phyloP scores from a whole-genome alignment of 2,888 invertebrate genomes.

The Uropetala carovei region DNA sequence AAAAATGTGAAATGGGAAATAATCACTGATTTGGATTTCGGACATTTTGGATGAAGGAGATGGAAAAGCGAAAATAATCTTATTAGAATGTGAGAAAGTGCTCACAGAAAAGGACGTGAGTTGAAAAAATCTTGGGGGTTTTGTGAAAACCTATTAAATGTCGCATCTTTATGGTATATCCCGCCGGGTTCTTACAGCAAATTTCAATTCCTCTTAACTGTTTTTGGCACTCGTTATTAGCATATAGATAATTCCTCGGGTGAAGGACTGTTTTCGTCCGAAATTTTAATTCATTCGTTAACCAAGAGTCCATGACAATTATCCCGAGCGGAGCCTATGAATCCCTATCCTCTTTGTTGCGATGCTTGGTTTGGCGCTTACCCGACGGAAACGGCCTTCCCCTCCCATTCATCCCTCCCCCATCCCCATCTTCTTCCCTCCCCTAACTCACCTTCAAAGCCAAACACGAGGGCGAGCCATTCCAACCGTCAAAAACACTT shows the following conservation, averaged over 20 bases:
- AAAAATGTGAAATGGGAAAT: too few relatives aligned
- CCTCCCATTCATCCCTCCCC: too few relatives aligned
- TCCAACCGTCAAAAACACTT: neutral
- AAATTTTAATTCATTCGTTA: conserved; percentile 11
- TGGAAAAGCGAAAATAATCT: too few relatives aligned
- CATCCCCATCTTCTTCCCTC: neutral
- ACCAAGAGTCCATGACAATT: neutral
- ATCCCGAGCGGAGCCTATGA: neutral
- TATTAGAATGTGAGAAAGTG: too few relatives aligned
- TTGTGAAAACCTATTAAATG: too few relatives aligned
- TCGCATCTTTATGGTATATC: too few relatives aligned
- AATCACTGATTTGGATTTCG: too few relatives aligned
- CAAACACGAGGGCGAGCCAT: neutral
- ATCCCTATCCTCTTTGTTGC: neutral
- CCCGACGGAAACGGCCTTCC: neutral
- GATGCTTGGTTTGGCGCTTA: neutral
- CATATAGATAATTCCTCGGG: neutral
- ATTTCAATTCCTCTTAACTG: too few relatives aligned
- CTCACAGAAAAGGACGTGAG: too few relatives aligned
- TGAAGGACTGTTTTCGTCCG: neutral
- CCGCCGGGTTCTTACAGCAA: too few relatives aligned
- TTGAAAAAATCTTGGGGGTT: too few relatives aligned
- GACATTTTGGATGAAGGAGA: too few relatives aligned
- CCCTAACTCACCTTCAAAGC: neutral
- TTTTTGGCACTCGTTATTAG: neutral